Percentiles rank a stretch among this genome's conserved stretches.
Evolutionary conservation across 2,888 invertebrate genomes (phyloP).

Genomic region (Myopa testacea): DNA sequence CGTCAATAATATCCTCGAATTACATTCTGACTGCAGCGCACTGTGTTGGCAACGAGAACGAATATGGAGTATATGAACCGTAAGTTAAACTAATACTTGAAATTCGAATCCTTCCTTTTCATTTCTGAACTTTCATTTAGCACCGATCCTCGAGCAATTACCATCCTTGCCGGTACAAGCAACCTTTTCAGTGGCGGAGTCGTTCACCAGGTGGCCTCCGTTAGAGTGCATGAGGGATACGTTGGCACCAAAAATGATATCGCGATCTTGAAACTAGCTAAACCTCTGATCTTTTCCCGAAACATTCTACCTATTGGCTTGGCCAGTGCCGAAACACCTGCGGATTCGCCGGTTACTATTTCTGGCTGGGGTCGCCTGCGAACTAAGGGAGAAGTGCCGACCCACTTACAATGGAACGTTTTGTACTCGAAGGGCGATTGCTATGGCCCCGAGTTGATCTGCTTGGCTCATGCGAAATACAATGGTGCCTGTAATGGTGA

Average conservation of each 20-base stretch:
- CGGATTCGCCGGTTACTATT: constrained; percentile 49
- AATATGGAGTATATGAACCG: constrained; percentile 39
- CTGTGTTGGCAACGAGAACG: constrained; percentile 55
- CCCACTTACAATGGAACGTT: constrained; percentile 54
- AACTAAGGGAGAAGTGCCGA: constrained; percentile 51
- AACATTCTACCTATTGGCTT: constrained; percentile 52
- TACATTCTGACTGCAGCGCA: constrained; percentile 62
- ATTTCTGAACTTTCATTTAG: constrained; percentile 44
- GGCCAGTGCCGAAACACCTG: constrained; percentile 50
- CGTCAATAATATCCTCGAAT: constrained; percentile 52
- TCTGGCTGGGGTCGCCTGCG: constrained; percentile 58
- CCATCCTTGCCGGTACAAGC: constrained; percentile 63
- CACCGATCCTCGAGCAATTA: constrained; percentile 53
- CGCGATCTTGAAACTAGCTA: constrained; percentile 52
- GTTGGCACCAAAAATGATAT: constrained; percentile 55
- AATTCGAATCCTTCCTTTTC: no score
- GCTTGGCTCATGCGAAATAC: constrained; percentile 50
- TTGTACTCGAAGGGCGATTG: constrained; percentile 47
- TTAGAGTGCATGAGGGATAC: constrained; percentile 54
- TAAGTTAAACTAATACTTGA: not conserved
- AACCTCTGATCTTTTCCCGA: constrained; percentile 49
- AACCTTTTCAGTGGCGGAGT: constrained; percentile 59
- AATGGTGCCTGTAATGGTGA: constrained; percentile 52
- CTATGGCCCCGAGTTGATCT: constrained; percentile 49
- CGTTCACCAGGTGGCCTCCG: constrained; percentile 46